Conservation (phyloP, 2,113 vertebrate genomes). For the Saccopteryx leptura region DNA sequence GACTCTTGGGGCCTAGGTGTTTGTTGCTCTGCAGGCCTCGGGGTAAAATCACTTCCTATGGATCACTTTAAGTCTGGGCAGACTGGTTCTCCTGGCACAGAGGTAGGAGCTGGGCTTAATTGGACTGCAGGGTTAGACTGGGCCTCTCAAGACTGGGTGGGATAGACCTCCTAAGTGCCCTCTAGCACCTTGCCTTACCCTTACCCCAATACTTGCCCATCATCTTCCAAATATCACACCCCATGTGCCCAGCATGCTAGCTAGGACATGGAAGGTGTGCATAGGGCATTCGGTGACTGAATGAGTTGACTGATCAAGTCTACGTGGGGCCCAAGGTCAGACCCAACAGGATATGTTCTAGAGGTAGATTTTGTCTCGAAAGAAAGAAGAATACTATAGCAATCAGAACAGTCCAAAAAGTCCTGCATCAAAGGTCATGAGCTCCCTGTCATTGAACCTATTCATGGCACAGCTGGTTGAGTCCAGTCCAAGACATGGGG, state of each 20-base stretch:
- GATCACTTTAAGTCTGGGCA: slow-evolving; percentile 26
- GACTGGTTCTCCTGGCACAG: slow-evolving; percentile 60
- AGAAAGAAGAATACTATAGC: background rate
- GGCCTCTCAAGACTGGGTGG: background rate
- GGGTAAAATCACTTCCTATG: background rate
- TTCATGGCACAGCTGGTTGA: background rate
- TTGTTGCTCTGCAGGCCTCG: background rate
- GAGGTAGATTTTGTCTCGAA: background rate
- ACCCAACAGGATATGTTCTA: background rate
- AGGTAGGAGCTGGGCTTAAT: slow-evolving; percentile 6
- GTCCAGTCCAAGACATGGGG: background rate
- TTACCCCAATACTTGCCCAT: background rate
- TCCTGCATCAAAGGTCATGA: background rate
- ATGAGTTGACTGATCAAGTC: background rate
- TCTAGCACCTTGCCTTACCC: background rate
- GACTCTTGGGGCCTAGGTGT: background rate
- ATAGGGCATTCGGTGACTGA: background rate
- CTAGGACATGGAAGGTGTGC: background rate
- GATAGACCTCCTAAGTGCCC: background rate
- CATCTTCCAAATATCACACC: background rate
- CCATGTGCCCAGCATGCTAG: background rate
- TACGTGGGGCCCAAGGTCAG: background rate
- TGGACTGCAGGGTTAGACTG: slow-evolving; percentile 17
- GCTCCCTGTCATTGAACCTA: background rate
- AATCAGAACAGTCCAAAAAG: background rate